A percentile compares a stretch with the other conserved stretches of the same genome.
phyloP scores from a whole-genome alignment of 2,888 invertebrate genomes.

The Drosophila dives region DNA sequence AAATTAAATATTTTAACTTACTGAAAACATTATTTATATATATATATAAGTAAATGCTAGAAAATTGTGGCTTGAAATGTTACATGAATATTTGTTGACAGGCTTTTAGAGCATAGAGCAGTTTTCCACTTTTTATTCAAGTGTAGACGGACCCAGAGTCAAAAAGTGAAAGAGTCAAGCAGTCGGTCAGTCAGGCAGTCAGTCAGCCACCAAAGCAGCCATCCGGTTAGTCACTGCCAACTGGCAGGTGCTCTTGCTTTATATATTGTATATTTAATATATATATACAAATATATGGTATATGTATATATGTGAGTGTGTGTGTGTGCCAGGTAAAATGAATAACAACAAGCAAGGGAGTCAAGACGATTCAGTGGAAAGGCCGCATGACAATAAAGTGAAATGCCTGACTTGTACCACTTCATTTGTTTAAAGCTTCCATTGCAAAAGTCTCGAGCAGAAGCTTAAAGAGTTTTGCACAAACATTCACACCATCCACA shows the following conservation, averaged over 20 bases:
- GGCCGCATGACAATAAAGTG: conserved; percentile 60
- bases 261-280: conserved; percentile 17
- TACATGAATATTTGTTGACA: neutral
- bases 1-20: neutral
- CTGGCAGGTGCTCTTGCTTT: conserved; percentile 20
- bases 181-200: conserved; percentile 28
- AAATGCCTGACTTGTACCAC: conserved; percentile 72
- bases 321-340: conserved; percentile 53
- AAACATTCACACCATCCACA: neutral
- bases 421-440: conserved; percentile 71
- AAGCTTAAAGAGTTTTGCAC: conserved; percentile 48
- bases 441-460: conserved; percentile 53
- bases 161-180: conserved; percentile 19
- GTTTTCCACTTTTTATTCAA: neutral
- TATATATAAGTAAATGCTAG: neutral
- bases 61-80: neutral
- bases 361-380: conserved; percentile 32
- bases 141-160: conserved; percentile 25
- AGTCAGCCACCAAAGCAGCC: conserved; percentile 53
- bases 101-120: neutral
- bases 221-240: conserved; percentile 40
- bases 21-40: neutral
- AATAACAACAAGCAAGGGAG: conserved; percentile 59
- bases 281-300: conserved; percentile 12
- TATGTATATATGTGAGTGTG: conserved; percentile 17